Conservation (phyloP, 2,888 invertebrate genomes). For the Clivina fossor region DNA sequence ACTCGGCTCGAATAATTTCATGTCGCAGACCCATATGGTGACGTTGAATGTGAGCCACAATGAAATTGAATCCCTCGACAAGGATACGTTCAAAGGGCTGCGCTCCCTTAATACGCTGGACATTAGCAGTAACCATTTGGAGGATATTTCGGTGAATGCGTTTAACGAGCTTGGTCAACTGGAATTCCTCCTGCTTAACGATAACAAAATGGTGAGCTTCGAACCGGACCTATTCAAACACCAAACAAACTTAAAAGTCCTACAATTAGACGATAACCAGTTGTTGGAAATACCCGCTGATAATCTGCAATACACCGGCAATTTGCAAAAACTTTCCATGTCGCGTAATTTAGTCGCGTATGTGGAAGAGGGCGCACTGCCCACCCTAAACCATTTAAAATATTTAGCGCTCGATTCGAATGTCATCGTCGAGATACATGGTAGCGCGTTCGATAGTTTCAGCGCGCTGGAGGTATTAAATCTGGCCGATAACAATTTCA, state of each 20-base stretch:
- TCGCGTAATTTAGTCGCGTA: conserved; percentile 77
- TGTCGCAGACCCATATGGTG: conserved; percentile 72
- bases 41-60: conserved; percentile 79
- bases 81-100: conserved; percentile 76
- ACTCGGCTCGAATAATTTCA: conserved; percentile 80
- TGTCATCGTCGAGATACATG: conserved; percentile 70
- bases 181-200: conserved; percentile 72
- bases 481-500: conserved; percentile 80
- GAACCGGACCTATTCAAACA: conserved; percentile 71
- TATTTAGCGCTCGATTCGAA: conserved; percentile 75
- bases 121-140: conserved; percentile 77
- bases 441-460: conserved; percentile 73
- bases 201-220: conserved; percentile 74
- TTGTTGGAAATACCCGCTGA: conserved; percentile 73
- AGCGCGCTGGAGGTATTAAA: conserved; percentile 72
- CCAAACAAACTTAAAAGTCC: conserved; percentile 67
- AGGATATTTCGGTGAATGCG: conserved; percentile 71
- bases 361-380: conserved; percentile 71
- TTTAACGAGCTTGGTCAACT: conserved; percentile 76
- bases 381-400: conserved; percentile 69
- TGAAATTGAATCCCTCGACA: conserved; percentile 68
- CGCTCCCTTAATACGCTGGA: conserved; percentile 68
- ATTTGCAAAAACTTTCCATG: conserved; percentile 72
- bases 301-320: conserved; percentile 66
- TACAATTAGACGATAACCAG: conserved; percentile 77